Percentiles rank a stretch among this genome's conserved stretches.
These are phyloP conservation scores for Paguma larvata DNA, from an alignment of 2,797 vertebrate species.

Conservation along the genomic window DNA sequence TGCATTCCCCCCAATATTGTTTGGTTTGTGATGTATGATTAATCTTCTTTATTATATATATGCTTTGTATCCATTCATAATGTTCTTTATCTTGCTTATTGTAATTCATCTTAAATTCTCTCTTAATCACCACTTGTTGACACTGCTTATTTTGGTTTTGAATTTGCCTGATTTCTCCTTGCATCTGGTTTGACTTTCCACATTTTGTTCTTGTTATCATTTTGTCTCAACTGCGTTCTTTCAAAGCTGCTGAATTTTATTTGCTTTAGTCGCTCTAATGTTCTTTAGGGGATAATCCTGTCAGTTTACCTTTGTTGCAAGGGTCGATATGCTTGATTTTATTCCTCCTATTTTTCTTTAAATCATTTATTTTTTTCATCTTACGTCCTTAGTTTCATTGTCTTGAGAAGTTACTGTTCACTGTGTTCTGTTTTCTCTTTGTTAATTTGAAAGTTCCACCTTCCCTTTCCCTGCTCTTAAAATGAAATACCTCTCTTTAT, in stretches of 20 bases:
- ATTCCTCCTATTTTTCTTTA: not conserved
- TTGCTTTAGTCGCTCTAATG: not conserved
- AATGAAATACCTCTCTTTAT: not conserved
- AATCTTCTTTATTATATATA: not conserved
- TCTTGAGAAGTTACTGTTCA: not conserved
- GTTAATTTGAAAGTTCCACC: not conserved
- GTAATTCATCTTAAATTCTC: not conserved
- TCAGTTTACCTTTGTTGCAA: not conserved
- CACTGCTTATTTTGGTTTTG: not conserved
- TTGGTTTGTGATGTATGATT: not conserved
- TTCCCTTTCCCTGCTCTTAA: slow-evolving; percentile 5
- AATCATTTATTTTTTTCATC: not conserved
- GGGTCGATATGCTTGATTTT: not conserved
- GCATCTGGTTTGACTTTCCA: slow-evolving; percentile 7
- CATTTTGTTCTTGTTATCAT: slow-evolving; percentile 28
- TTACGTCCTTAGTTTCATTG: not conserved
- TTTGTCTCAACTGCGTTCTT: not conserved
- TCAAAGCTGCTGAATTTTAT: slow-evolving; percentile 2
- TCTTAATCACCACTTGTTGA: not conserved
- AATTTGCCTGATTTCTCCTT: slow-evolving; percentile 30
- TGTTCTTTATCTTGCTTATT: not conserved
- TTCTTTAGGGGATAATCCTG: not conserved
- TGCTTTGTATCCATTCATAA: not conserved
- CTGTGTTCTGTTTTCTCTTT: slow-evolving; percentile 13
- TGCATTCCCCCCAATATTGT: not conserved